Conservation (phyloP, 2,888 invertebrate genomes). For the Xanthia togata region DNA sequence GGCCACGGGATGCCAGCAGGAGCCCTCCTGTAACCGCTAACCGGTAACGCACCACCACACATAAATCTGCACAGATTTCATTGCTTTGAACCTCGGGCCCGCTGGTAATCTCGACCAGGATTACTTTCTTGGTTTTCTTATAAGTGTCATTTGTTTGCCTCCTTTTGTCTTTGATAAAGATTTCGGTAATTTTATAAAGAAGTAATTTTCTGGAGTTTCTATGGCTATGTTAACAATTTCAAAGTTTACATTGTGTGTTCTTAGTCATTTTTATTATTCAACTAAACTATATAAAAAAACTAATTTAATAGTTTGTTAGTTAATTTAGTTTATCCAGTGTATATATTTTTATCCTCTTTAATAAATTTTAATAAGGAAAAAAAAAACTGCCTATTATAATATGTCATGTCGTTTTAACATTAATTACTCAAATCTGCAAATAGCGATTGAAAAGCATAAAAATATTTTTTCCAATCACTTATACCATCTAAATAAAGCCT, state of each 20-base stretch:
- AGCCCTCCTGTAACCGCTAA: constrained; percentile 48
- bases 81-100: constrained; percentile 76
- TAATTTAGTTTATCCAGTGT: no score
- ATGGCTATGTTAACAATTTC: no score
- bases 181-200: not conserved
- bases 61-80: constrained; percentile 83
- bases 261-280: not conserved
- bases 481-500: constrained; percentile 10
- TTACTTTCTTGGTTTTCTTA: constrained; percentile 68
- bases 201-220: not conserved
- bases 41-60: constrained; percentile 74
- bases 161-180: not conserved
- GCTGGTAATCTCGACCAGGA: constrained; percentile 71
- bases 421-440: not conserved
- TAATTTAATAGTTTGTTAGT: no score
- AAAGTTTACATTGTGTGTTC: no score
- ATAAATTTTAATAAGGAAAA: no score
- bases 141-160: constrained; percentile 26
- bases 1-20: constrained; percentile 54
- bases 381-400: not conserved
- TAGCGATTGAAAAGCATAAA: not conserved
- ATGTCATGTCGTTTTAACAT: not conserved
- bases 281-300: no score
- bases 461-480: not conserved
- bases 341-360: no score